A percentile compares a stretch with the other conserved stretches of the same genome.
These are phyloP conservation scores for Leucophenga montana DNA, from an alignment of 2,888 invertebrate species.

Conservation along the genomic window DNA sequence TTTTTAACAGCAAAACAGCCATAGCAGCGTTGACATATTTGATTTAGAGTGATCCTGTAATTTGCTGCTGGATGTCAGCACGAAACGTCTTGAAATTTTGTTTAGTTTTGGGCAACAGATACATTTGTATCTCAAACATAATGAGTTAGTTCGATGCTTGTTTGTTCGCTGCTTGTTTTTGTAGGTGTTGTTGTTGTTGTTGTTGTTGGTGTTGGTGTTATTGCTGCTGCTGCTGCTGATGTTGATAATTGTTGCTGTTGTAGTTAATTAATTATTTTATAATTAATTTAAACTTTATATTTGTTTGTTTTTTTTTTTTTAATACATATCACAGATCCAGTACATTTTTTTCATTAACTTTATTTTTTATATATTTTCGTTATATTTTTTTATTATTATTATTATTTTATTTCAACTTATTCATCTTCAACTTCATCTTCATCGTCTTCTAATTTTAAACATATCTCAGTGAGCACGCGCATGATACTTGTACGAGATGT, in stretches of 20 bases:
- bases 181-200: slow-evolving; percentile 14
- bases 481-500: slow-evolving; percentile 44
- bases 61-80: too few relatives aligned
- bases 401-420: slow-evolving; percentile 40
- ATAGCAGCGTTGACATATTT: too few relatives aligned
- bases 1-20: too few relatives aligned
- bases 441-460: slow-evolving; percentile 47
- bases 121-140: too few relatives aligned
- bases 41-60: too few relatives aligned
- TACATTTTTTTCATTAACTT: slow-evolving; percentile 60
- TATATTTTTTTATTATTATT: slow-evolving; percentile 51
- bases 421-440: slow-evolving; percentile 17
- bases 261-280: slow-evolving; percentile 59
- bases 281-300: slow-evolving; percentile 55
- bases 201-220: slow-evolving; percentile 1
- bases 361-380: slow-evolving; percentile 41
- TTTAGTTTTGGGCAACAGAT: too few relatives aligned
- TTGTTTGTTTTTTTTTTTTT: too few relatives aligned
- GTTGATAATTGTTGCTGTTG: slow-evolving; percentile 14
- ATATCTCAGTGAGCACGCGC: slow-evolving; percentile 62
- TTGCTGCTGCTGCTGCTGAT: neutral
- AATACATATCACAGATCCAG: slow-evolving; percentile 74
- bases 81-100: too few relatives aligned
- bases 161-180: slow-evolving; percentile 14
- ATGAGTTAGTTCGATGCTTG: neutral